Percentiles rank a stretch among this genome's conserved stretches.
These are phyloP conservation scores for Cyanocitta stelleri DNA, from an alignment of 2,113 vertebrate species.

Conservation along the genomic window DNA sequence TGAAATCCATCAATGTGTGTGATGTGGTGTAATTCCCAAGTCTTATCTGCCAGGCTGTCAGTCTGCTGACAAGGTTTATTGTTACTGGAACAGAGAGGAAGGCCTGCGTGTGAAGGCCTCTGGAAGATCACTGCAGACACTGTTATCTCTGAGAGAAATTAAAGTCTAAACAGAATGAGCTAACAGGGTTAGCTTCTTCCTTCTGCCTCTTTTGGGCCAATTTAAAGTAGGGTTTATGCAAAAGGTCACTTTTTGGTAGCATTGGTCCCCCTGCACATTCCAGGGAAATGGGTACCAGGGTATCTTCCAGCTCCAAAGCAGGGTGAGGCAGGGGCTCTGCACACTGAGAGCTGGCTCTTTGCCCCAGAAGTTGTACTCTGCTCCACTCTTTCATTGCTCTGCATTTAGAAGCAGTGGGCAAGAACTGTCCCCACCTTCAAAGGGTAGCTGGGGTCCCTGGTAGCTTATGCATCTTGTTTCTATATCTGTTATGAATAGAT, in stretches of 20 bases:
- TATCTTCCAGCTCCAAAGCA: background rate
- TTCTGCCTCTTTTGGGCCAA: background rate
- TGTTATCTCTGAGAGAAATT: background rate
- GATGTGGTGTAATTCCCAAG: background rate
- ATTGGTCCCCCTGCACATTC: rapidly evolving
- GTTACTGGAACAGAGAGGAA: background rate
- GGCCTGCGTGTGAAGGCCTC: conserved; percentile 32
- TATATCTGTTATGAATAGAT: background rate
- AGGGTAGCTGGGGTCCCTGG: background rate
- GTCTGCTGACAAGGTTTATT: conserved; percentile 9
- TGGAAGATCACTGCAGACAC: background rate
- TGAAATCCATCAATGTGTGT: background rate
- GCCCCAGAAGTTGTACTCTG: background rate
- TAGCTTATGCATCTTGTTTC: background rate
- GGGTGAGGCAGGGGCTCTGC: no score
- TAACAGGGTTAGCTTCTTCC: background rate
- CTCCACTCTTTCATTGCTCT: background rate
- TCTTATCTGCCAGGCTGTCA: background rate
- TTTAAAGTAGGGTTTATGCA: background rate
- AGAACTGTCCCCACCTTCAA: background rate
- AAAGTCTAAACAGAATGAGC: background rate
- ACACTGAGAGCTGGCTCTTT: background rate
- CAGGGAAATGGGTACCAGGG: background rate
- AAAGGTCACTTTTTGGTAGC: background rate
- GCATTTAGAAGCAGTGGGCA: background rate